Conservation (phyloP, 2,113 vertebrate species). For the Ptyas mucosa region DNA sequence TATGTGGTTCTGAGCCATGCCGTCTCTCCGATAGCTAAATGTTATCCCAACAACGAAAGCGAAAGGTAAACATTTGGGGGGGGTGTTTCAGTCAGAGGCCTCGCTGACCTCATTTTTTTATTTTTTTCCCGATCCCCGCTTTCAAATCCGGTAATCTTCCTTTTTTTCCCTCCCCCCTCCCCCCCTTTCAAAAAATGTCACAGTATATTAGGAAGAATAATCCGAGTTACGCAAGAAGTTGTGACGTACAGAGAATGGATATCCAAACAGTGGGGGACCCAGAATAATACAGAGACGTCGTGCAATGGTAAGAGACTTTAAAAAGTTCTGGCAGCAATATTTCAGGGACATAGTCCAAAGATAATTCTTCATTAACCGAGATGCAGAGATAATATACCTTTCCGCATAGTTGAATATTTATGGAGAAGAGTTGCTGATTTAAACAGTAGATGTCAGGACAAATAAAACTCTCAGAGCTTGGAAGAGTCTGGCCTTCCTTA, state of each 20-base stretch:
- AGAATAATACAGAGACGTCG: conserved; percentile 76
- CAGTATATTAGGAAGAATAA: conserved; percentile 94
- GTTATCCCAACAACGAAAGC: conserved; percentile 91
- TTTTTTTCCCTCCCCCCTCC: too few species aligned
- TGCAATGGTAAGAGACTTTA: conserved; percentile 79
- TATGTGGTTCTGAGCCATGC: conserved; percentile 93
- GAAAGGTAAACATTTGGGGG: conserved; percentile 80
- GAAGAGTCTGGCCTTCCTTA: neutral
- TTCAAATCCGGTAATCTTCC: neutral
- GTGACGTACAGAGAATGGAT: conserved; percentile 96
- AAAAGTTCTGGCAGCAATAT: neutral
- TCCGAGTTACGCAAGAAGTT: conserved; percentile 94
- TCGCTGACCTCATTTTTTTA: neutral
- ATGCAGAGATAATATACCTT: neutral
- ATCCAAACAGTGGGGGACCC: conserved; percentile 84
- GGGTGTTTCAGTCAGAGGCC: neutral
- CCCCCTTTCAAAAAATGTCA: neutral
- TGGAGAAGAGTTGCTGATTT: neutral
- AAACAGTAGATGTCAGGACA: neutral
- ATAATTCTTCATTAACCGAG: neutral
- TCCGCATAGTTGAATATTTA: neutral
- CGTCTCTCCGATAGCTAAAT: conserved; percentile 91
- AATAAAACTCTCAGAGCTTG: neutral
- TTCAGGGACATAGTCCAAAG: neutral
- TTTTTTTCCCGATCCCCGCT: too few species aligned